phyloP scores from a whole-genome alignment of 1,140 invertebrate species.

The Caerostris extrusa region DNA sequence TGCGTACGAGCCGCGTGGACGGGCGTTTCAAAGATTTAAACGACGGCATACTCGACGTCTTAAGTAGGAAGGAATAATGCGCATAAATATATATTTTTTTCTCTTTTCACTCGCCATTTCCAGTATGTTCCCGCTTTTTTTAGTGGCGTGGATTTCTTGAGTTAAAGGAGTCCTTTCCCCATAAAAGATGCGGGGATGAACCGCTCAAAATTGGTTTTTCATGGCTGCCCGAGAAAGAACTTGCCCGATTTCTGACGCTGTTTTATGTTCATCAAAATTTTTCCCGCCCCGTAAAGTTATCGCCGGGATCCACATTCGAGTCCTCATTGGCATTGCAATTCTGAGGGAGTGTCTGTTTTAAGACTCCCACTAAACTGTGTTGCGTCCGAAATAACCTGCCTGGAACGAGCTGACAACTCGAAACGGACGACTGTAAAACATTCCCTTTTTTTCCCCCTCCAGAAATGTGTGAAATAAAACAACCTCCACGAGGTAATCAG shows the following conservation, averaged over 20 bases:
- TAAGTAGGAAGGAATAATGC: conserved; percentile 22
- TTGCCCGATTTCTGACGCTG: background rate
- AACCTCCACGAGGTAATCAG: background rate
- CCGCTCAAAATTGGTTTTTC: conserved; percentile 26
- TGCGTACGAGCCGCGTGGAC: background rate
- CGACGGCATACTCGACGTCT: conserved; percentile 12
- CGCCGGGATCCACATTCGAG: background rate
- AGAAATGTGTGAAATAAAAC: background rate
- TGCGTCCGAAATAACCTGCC: background rate
- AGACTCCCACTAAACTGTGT: background rate
- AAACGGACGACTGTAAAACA: background rate
- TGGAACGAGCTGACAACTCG: background rate
- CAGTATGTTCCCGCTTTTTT: background rate
- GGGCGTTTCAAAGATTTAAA: conserved; percentile 23
- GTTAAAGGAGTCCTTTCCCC: background rate
- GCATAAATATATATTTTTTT: background rate
- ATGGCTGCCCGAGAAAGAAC: background rate
- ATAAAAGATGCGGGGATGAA: conserved; percentile 6
- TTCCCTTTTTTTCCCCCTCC: background rate
- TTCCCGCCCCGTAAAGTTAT: background rate
- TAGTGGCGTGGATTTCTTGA: conserved; percentile 23
- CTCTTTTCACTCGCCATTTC: background rate
- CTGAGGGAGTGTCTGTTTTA: background rate
- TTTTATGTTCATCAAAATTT: conserved; percentile 13
- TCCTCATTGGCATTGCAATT: conserved; percentile 18